A percentile compares a stretch with the other conserved stretches of the same genome.
phyloP scores from a whole-genome alignment of 2,888 invertebrate species.

The Notodonta ziczac region DNA sequence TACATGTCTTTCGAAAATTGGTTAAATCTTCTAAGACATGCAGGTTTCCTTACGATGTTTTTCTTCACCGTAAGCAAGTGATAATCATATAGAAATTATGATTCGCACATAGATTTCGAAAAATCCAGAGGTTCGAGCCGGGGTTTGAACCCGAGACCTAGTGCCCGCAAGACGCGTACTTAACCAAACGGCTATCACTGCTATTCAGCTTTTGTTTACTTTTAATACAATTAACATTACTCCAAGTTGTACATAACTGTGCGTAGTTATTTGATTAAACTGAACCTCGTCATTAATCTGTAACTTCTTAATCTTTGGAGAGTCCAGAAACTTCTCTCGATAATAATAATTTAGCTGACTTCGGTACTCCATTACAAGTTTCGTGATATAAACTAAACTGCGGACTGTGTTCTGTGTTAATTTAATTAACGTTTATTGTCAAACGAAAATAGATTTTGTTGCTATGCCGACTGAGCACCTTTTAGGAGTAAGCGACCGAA shows the following conservation, averaged over 20 bases:
- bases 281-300: slow-evolving; percentile 21
- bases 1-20: no score
- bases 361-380: neutral
- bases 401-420: slow-evolving; percentile 4
- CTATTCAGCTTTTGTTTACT: no score
- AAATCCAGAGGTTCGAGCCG: no score
- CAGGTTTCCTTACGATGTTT: no score
- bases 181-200: no score
- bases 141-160: no score
- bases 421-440: slow-evolving; percentile 1
- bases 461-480: no score
- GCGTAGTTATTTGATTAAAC: slow-evolving; percentile 11
- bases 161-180: no score
- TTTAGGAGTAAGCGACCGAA: neutral
- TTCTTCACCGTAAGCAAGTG: no score
- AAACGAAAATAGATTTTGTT: neutral
- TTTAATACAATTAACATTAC: slow-evolving; percentile 11
- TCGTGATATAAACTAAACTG: neutral
- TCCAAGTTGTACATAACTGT: slow-evolving; percentile 13
- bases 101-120: no score
- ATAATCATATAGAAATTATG: no score
- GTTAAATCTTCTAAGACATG: no score
- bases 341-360: slow-evolving; percentile 19
- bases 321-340: slow-evolving; percentile 18
- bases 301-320: slow-evolving; percentile 21